Evolutionary conservation across 2,113 vertebrate species (phyloP), one percentile per base, ranked within the genome.

Genomic region (Serilophus lunatus): DNA sequence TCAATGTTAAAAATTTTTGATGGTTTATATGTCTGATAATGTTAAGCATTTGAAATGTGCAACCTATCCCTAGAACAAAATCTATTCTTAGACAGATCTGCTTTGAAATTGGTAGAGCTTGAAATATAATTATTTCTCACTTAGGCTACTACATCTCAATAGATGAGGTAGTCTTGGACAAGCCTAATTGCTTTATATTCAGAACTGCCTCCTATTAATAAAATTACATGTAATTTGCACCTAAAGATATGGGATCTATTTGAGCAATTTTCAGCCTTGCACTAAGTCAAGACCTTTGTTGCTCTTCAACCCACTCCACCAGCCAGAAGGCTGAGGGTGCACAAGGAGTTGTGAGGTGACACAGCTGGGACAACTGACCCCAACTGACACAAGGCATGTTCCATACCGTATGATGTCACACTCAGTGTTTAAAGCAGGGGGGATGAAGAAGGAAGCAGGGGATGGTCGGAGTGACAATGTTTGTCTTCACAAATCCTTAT

Each of bases 281-380:
- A 53, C 8, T 6, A 24, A 26, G 20, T 42, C 11, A 61, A 50
- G 44, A 44, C 23, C 42, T 44, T 71, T 57, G 28, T 33, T 71
- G 23, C 13, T 78, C 23, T 26, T 40, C 24, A 60, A 12, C 4
- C 12, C 19, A 35, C 22, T 44, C 23, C 23, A 35, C 10, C 33
- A 44, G 57, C 0, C 0, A 64, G 57, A 16, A 71, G 26, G 33
- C 19, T 2, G 1, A 28, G 49, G 15, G 13, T 38, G 36, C 42
- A 78, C 33, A 57, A n/a, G 26, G 23, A 64, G 24, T 0, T 71
- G 33, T 50, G 36, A 70, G 31, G 23, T 12, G 7, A 64, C 49
- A 44, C 33, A 36, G 56, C 26, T 3, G 1, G 49, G 31, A 49
- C n/a, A 63, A 35, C 49, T 33, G 36, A 33, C 31, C 61, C 72